Evolutionary conservation across 1,140 invertebrate genomes (phyloP).

Genomic region (Parapsyche elsis): DNA sequence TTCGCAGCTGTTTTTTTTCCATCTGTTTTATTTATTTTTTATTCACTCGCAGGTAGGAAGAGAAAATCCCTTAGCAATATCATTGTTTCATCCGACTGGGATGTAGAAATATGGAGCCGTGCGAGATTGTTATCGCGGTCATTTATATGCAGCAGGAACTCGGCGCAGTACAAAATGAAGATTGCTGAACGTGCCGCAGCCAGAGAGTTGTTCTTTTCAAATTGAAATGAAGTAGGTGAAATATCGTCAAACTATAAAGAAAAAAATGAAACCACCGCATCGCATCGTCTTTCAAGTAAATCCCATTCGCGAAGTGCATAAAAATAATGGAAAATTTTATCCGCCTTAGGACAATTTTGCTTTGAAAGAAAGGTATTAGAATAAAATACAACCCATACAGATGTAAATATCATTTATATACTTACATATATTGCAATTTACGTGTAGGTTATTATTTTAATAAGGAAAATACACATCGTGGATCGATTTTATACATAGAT

Average conservation of each 20-base stretch:
- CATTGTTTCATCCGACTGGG: slow-evolving; percentile 30
- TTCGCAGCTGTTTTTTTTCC: background rate
- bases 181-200: slow-evolving; percentile 34
- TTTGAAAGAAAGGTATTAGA: too few species aligned
- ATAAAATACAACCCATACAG: too few species aligned
- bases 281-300: too few species aligned
- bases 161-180: slow-evolving; percentile 33
- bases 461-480: too few species aligned
- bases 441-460: too few species aligned
- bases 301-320: too few species aligned
- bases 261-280: too few species aligned
- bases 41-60: background rate
- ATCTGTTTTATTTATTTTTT: slow-evolving; percentile 11
- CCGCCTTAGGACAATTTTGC: background rate
- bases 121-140: slow-evolving; percentile 43
- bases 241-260: slow-evolving; percentile 24
- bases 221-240: slow-evolving; percentile 50
- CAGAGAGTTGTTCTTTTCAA: slow-evolving; percentile 41
- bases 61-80: slow-evolving; percentile 28
- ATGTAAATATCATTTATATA: background rate
- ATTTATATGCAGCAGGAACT: slow-evolving; percentile 51
- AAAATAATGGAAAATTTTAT: too few species aligned
- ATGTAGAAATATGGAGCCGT: slow-evolving; percentile 36
- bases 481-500: too few species aligned
- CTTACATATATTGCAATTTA: background rate